These are phyloP conservation scores for Rutpela maculata DNA, from an alignment of 2,888 invertebrate species.

Conservation along the genomic window DNA sequence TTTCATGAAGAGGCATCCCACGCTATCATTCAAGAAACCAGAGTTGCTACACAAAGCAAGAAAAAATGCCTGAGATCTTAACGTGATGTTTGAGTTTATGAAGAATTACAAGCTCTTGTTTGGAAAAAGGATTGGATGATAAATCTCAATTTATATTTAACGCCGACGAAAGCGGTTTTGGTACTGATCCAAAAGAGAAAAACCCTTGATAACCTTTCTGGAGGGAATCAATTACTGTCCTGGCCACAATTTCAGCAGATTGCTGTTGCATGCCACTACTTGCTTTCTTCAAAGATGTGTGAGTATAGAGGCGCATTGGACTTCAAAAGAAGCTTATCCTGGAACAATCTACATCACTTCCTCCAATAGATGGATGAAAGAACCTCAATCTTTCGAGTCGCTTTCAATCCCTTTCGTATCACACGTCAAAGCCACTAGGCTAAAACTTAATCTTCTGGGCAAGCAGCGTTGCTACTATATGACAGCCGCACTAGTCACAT, in stretches of 20 bases:
- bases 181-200: neutral
- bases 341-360: slow-evolving; percentile 18
- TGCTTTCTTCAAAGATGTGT: neutral
- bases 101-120: neutral
- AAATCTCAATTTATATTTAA: neutral
- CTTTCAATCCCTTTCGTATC: slow-evolving; percentile 23
- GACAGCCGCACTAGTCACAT: neutral
- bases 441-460: neutral
- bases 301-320: neutral
- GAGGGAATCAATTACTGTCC: neutral
- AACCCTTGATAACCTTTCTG: neutral
- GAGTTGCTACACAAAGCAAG: neutral
- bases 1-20: neutral
- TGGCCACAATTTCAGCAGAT: neutral
- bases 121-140: neutral
- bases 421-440: neutral
- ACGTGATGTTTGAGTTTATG: neutral
- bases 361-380: slow-evolving; percentile 33
- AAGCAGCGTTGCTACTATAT: neutral
- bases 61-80: neutral
- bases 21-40: neutral
- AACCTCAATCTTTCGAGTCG: slow-evolving; percentile 35
- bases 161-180: neutral
- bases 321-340: neutral
- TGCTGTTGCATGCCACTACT: neutral